Conservation (phyloP, 2,888 invertebrate genomes). For the Adela reaumurella region DNA sequence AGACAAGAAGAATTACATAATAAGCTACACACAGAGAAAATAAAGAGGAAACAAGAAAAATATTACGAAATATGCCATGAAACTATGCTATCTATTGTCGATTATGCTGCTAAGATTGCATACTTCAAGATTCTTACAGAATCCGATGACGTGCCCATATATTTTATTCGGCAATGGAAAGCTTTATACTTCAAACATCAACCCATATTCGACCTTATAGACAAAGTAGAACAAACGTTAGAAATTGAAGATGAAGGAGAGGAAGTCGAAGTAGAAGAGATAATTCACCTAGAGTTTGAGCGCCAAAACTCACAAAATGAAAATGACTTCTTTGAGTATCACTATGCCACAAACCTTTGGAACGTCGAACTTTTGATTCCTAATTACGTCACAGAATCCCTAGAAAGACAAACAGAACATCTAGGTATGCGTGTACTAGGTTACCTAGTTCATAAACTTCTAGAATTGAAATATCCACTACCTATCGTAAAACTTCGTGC, state of each 20-base stretch:
- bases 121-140: constrained; percentile 41
- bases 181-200: constrained; percentile 50
- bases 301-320: constrained; percentile 53
- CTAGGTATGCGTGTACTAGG: constrained; percentile 44
- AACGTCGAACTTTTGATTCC: constrained; percentile 36
- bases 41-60: constrained; percentile 41
- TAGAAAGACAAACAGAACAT: constrained; percentile 39
- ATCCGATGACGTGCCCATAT: constrained; percentile 40
- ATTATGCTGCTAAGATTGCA: constrained; percentile 48
- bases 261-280: constrained; percentile 35
- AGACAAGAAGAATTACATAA: constrained; percentile 49
- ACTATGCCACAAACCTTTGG: constrained; percentile 53
- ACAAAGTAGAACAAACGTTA: constrained; percentile 34
- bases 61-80: constrained; percentile 49
- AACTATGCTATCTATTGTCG: constrained; percentile 50
- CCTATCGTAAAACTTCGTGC: constrained; percentile 29
- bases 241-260: constrained; percentile 25
- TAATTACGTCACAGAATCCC: constrained; percentile 34
- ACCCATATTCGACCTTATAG: constrained; percentile 48
- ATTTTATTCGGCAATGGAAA: constrained; percentile 55
- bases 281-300: constrained; percentile 41
- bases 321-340: constrained; percentile 55
- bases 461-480: constrained; percentile 45
- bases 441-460: constrained; percentile 48
- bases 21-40: constrained; percentile 51